Evolutionary conservation across 2,888 invertebrate genomes (phyloP).

Genomic region (Mythimna impura): DNA sequence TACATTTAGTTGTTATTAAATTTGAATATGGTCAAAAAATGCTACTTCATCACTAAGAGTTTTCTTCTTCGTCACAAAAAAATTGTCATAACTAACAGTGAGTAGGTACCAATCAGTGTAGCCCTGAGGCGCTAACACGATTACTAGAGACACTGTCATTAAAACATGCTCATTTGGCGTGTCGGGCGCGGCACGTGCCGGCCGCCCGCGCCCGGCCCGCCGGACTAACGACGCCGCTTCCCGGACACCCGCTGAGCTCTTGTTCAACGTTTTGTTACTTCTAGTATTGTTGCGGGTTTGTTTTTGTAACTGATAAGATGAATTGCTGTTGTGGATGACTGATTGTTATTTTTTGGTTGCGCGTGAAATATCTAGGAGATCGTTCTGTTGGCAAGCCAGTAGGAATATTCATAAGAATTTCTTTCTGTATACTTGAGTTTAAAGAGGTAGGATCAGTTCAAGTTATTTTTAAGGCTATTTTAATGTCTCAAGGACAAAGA

Average conservation of each 20-base stretch:
- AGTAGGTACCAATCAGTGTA: conserved; percentile 14
- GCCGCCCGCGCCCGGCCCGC: conserved; percentile 45
- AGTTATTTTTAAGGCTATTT: not conserved
- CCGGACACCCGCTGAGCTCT: conserved; percentile 79
- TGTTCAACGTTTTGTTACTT: conserved; percentile 49
- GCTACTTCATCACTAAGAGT: not conserved
- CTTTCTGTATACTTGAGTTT: too few species aligned
- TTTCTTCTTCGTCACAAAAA: not conserved
- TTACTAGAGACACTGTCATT: conserved; percentile 65
- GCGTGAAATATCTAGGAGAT: too few species aligned
- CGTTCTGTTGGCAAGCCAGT: not conserved
- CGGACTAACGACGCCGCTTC: conserved; percentile 77
- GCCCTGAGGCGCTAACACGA: conserved; percentile 62
- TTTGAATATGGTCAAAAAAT: not conserved
- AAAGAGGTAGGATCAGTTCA: not conserved
- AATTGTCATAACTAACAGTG: not conserved
- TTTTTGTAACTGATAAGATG: conserved; percentile 44
- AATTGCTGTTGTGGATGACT: not conserved
- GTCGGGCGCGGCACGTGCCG: conserved; percentile 63
- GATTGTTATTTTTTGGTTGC: not conserved
- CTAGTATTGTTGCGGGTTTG: conserved; percentile 65
- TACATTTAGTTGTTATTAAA: not conserved
- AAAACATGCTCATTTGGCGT: conserved; percentile 69
- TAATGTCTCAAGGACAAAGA: too few species aligned
- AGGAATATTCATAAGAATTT: not conserved